phyloP scores from a whole-genome alignment of 2,113 vertebrate species.

The Serinus canaria region DNA sequence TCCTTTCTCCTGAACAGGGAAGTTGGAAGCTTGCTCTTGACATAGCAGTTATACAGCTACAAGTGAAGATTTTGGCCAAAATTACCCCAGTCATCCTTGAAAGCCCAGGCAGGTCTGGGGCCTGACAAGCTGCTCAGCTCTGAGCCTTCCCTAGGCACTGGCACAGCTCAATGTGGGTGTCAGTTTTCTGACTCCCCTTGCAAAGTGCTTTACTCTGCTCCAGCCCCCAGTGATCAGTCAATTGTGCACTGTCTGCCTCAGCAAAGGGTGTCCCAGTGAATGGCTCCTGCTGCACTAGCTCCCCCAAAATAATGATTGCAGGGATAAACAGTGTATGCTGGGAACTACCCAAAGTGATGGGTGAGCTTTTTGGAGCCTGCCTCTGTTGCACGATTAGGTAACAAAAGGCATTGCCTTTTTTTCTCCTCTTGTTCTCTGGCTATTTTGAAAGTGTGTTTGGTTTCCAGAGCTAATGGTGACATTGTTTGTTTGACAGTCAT shows the following conservation, averaged over 20 bases:
- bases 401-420: neutral
- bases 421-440: neutral
- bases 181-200: neutral
- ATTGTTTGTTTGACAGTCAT: conserved; percentile 9
- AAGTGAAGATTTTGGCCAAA: neutral
- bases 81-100: neutral
- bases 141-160: neutral
- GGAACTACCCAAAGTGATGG: neutral
- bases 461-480: neutral
- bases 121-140: neutral
- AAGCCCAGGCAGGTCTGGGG: neutral
- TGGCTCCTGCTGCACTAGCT: neutral
- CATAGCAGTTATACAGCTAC: neutral
- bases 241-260: neutral
- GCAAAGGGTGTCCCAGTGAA: neutral
- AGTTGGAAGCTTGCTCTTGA: neutral
- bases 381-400: neutral
- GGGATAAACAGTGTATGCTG: neutral
- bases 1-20: neutral
- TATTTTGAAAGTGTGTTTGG: conserved; percentile 22
- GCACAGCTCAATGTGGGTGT: rapidly evolving
- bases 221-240: neutral
- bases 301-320: neutral
- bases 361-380: neutral
- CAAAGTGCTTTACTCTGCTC: neutral